Evolutionary conservation across 2,888 invertebrate genomes (phyloP), one percentile per base, ranked within the genome.

Genomic region (Sinohyriopsis cumingii): DNA sequence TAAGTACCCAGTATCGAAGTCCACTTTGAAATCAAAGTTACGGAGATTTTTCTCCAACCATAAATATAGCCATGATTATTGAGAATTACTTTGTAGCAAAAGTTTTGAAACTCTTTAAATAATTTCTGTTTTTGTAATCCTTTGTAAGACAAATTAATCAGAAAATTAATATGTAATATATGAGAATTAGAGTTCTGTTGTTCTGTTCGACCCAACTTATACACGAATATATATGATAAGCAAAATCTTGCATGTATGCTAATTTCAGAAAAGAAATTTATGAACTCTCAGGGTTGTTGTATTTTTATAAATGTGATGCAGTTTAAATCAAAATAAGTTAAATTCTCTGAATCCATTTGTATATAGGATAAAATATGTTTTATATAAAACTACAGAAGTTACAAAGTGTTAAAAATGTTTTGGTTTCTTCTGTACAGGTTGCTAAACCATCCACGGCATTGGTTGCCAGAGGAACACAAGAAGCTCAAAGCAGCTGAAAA

Each of bases 401-500:
- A 45, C 33, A 33, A n/a, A 9, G 5, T 12, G 4, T 25, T 20
- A 59, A 20, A 60, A 28, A n/a, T 33, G 20, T 64, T 56, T 59
- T 57, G n/a, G 61, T 22, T 33, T 68, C 20, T 61, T 4, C 22
- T 65, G 45, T 78, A 12, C 76, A 86, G 86, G n/a, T 75, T 86
- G 24, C 65, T 86, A 55, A 84, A 82, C 75, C 84, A 84, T 71
- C 84, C 84, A 0, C 82, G 77, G 54, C 80, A 78, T 53, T 86
- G 86, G 86, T 69, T 86, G 57, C 81, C 84, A 12, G 78, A 84
- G 24, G 84, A 86, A 68, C 83, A 83, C 72, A 85, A 77, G 33
- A 78, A 72, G 55, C 70, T 86, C 7, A 78, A 79, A 67, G 68
- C 76, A 45, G 84, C 84, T n/a, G 82, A 82, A 69, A 85, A 81